Evolutionary conservation across 2,888 invertebrate genomes (phyloP).

Genomic region (Microctonus aethiopoides): DNA sequence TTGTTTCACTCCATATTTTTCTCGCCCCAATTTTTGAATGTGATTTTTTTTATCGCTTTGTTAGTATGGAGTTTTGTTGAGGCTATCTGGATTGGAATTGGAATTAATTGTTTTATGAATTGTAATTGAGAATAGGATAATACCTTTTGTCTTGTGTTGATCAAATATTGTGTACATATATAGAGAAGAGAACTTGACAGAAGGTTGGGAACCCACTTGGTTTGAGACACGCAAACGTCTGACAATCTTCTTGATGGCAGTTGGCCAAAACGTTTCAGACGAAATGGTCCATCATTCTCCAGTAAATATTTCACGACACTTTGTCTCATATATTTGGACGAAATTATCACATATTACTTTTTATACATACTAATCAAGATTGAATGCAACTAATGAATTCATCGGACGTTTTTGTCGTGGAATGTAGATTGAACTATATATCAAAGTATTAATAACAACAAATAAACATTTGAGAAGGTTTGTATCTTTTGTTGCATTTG

Average conservation of each 20-base stretch:
- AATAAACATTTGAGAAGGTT: too few relatives aligned
- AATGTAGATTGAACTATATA: too few relatives aligned
- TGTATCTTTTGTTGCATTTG: too few relatives aligned
- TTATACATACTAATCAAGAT: neutral
- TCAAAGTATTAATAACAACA: too few relatives aligned
- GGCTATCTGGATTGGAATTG: neutral
- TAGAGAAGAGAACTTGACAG: neutral
- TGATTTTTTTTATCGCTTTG: conserved; percentile 4
- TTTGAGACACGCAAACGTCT: conserved; percentile 50
- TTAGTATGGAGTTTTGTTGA: conserved; percentile 2
- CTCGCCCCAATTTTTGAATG: conserved; percentile 21
- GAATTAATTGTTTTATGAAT: neutral
- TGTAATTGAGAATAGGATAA: neutral
- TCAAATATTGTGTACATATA: neutral
- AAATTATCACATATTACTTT: neutral
- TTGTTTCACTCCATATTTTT: conserved; percentile 51
- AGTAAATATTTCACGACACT: neutral
- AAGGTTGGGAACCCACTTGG: conserved; percentile 31
- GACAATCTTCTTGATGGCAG: conserved; percentile 52
- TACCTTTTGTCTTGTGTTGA: neutral
- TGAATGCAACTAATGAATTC: neutral
- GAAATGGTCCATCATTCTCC: conserved; percentile 16
- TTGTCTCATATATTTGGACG: conserved; percentile 30
- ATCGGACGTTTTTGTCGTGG: neutral
- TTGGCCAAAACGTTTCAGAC: conserved; percentile 45